Percentiles rank a stretch among this genome's conserved stretches.
Conservation (phyloP, 1,140 invertebrate genomes). For the Sitophilus oryzae region DNA sequence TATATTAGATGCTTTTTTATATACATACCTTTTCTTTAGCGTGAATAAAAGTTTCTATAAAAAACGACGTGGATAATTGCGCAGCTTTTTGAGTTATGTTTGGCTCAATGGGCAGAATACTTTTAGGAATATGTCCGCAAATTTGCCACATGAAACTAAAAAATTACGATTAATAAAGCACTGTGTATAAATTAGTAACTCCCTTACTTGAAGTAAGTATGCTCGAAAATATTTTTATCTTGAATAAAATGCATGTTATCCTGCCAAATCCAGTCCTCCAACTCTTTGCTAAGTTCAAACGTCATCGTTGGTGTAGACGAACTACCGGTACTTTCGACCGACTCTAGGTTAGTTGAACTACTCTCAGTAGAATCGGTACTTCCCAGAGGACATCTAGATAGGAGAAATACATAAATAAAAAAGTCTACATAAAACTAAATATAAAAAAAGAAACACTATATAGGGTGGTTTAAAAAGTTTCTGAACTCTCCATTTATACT, state of each 20-base stretch:
- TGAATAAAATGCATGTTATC: slow-evolving; percentile 93
- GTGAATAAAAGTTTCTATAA: slow-evolving; percentile 94
- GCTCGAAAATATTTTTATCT: slow-evolving; percentile 93
- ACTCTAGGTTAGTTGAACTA: slow-evolving; percentile 44
- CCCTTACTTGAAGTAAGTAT: slow-evolving; percentile 84
- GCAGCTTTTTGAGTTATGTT: slow-evolving; percentile 81
- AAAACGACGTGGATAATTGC: slow-evolving; percentile 86
- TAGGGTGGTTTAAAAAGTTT: no score
- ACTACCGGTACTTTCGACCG: slow-evolving; percentile 31
- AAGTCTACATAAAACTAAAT: no score
- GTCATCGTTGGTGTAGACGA: slow-evolving; percentile 33
- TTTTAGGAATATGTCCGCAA: slow-evolving; percentile 87
- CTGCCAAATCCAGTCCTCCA: slow-evolving; percentile 90
- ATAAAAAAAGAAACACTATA: no score
- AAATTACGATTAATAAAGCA: slow-evolving; percentile 22
- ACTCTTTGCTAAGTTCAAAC: slow-evolving; percentile 65
- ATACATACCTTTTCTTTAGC: slow-evolving; percentile 81
- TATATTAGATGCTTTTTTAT: no score
- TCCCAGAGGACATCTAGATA: slow-evolving; percentile 15
- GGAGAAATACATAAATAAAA: not conserved
- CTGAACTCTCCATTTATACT: no score
- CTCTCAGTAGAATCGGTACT: slow-evolving; percentile 19
- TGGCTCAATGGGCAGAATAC: slow-evolving; percentile 67
- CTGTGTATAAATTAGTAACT: not conserved
- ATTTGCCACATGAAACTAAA: slow-evolving; percentile 93